Evolutionary conservation across 2,113 vertebrate species (phyloP).

Genomic region (Platycercus adscitus): DNA sequence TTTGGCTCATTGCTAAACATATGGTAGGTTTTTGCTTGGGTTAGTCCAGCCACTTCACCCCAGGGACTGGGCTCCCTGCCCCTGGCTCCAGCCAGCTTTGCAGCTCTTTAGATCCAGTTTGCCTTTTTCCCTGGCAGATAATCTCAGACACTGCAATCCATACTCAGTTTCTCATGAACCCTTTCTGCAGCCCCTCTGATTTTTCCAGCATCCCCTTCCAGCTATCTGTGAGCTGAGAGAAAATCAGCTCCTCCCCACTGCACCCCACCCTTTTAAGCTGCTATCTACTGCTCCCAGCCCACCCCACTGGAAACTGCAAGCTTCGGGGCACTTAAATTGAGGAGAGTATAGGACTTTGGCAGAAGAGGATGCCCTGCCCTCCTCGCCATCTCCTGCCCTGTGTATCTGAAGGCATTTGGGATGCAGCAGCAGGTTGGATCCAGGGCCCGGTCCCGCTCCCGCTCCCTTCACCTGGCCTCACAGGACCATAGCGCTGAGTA

Average conservation of each 20-base stretch:
- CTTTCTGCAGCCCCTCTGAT: not conserved
- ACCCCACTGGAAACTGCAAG: not conserved
- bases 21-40: not conserved
- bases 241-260: not conserved
- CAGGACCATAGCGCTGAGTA: not conserved
- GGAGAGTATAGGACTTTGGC: not conserved
- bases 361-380: not conserved
- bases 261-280: not conserved
- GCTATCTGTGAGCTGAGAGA: not conserved
- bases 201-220: slow-evolving; percentile 38
- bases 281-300: not conserved
- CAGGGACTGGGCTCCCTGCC: not conserved
- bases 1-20: not conserved
- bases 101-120: not conserved
- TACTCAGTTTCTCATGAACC: not conserved
- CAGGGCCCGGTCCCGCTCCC: not conserved
- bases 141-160: not conserved
- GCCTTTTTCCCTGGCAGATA: not conserved
- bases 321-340: not conserved
- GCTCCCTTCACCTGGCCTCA: not conserved
- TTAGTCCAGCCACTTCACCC: not conserved
- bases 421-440: not conserved
- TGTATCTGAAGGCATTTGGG: not conserved
- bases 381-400: not conserved
- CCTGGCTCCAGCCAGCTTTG: not conserved